Percentiles rank a stretch among this genome's conserved stretches.
phyloP scores from a whole-genome alignment of 2,888 invertebrate genomes.

The Sminthurinus aureus region DNA sequence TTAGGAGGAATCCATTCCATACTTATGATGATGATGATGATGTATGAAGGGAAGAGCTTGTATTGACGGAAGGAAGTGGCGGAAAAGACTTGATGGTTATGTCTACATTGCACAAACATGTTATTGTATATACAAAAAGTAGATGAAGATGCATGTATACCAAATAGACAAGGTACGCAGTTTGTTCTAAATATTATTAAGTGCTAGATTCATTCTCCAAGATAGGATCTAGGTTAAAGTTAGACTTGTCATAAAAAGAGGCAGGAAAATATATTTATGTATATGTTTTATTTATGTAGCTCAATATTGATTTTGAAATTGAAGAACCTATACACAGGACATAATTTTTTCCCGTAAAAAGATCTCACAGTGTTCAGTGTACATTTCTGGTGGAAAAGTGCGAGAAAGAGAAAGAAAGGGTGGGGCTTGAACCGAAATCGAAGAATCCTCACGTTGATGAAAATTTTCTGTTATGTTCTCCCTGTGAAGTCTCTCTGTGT shows the following conservation, averaged over 20 bases:
- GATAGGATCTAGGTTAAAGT: slow-evolving; percentile 3
- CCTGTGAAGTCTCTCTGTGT: neutral
- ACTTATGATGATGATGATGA: too few species aligned
- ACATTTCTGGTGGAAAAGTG: too few species aligned
- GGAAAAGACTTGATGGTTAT: neutral
- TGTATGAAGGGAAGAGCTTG: too few species aligned
- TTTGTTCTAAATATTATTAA: neutral
- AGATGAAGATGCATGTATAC: too few species aligned
- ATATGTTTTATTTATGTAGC: neutral
- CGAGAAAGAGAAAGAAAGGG: too few species aligned
- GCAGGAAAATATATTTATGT: neutral
- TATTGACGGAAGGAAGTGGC: slow-evolving; percentile 1
- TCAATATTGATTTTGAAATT: slow-evolving; percentile 28
- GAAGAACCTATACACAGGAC: slow-evolving; percentile 5
- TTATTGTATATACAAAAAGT: neutral
- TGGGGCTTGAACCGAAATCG: slow-evolving; percentile 15
- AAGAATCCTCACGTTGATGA: slow-evolving; percentile 24
- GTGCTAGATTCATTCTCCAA: neutral
- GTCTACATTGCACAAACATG: too few species aligned
- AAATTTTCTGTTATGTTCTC: neutral
- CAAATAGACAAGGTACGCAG: too few species aligned
- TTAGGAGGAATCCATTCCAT: too few species aligned
- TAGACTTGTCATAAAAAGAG: neutral
- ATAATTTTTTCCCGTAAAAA: slow-evolving; percentile 8
- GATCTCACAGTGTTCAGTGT: too few species aligned